Conservation (phyloP, 2,113 vertebrate species). For the Ancistrus triradiatus region DNA sequence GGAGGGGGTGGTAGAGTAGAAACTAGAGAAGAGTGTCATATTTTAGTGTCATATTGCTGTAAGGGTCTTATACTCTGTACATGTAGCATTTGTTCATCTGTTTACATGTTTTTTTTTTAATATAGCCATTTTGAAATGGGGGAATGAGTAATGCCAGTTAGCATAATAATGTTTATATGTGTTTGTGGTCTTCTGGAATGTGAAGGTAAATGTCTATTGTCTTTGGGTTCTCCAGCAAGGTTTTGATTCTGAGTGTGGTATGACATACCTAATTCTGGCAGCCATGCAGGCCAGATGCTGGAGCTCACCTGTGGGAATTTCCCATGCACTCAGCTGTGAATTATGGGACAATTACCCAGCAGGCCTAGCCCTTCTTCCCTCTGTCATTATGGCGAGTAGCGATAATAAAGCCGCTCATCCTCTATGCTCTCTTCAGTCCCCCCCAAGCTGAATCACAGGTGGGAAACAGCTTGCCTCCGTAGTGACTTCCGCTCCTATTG, state of each 20-base stretch:
- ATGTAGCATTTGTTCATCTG: too few species aligned
- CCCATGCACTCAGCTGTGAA: slow-evolving; percentile 48
- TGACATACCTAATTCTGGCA: slow-evolving; percentile 31
- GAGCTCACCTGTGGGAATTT: slow-evolving; percentile 52
- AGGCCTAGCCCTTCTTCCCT: slow-evolving; percentile 36
- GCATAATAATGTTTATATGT: too few species aligned
- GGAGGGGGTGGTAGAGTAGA: background rate
- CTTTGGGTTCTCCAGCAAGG: background rate
- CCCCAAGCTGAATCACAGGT: slow-evolving; percentile 40
- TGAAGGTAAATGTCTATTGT: too few species aligned
- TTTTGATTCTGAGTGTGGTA: slow-evolving; percentile 3
- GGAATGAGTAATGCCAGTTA: too few species aligned
- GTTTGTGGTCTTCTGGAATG: too few species aligned
- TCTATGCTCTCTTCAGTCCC: background rate
- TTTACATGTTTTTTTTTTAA: too few species aligned
- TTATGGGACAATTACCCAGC: slow-evolving; percentile 51
- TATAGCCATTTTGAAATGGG: too few species aligned
- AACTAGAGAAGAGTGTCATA: too few species aligned
- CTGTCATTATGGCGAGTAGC: slow-evolving; percentile 47
- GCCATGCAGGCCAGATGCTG: slow-evolving; percentile 28
- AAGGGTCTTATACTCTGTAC: too few species aligned
- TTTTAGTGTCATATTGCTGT: too few species aligned
- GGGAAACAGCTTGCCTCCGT: slow-evolving; percentile 42
- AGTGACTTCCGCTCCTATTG: slow-evolving; percentile 35
- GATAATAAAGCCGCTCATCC: slow-evolving; percentile 44